Evolutionary conservation across 2,797 vertebrate species (phyloP), one percentile per base, ranked within the genome.

Genomic region (Aldrovandia affinis): DNA sequence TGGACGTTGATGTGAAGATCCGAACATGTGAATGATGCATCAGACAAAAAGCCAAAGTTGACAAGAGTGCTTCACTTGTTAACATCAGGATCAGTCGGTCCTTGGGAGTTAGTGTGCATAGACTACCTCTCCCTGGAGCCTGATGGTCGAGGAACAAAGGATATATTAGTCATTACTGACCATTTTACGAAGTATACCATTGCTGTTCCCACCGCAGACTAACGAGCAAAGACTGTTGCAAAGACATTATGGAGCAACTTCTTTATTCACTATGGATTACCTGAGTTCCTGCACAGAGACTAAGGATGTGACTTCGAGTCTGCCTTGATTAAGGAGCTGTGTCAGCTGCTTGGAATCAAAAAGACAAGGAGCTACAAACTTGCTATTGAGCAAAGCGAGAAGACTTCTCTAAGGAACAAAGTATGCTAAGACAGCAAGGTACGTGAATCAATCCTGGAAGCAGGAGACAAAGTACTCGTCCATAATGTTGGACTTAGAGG

Each of bases 261-360:
- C 20, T n/a, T 86, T 1, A 30, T 84, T 1, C 30, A 73, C 68
- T n/a, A n/a, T n/a, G n/a, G n/a, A n/a, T n/a, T n/a, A n/a, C n/a
- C n/a, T n/a, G n/a, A n/a, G n/a, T n/a, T n/a, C n/a, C n/a, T n/a
- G n/a, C n/a, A n/a, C n/a, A n/a, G n/a, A 84, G 85, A 89, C 82
- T 83, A 91, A 87, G 83, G 88, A 82, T 57, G 50, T 52, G 50
- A 52, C 12, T 52, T 52, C 12, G 50, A 52, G 12, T 52, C 50
- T 4, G 50, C 50, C 12, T 4, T 52, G 50, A 52, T 78, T 5
- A 6, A 61, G 39, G 52, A 81, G 1, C 80, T 81, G 14, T 81
- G 80, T 42, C 3, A 28, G n/a, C 1, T 81, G 30, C 22, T 36
- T 61, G 55, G 83, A 33, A 50, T 84, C 25, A 80, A 80, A 36